Evolutionary conservation across 2,888 invertebrate species (phyloP).

Genomic region (Synergus umbraculus): DNA sequence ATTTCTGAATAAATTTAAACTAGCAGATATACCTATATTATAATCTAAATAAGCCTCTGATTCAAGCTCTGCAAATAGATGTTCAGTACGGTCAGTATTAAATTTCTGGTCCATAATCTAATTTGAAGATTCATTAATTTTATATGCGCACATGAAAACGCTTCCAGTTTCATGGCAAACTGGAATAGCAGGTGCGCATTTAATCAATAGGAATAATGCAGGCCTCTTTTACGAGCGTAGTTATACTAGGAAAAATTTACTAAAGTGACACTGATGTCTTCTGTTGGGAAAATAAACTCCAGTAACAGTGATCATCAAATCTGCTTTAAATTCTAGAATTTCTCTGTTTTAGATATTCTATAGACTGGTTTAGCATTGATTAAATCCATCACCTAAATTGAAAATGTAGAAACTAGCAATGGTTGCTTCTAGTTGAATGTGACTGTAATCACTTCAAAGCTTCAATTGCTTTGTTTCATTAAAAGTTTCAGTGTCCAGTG

Average conservation of each 20-base stretch:
- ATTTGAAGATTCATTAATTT: constrained; percentile 27
- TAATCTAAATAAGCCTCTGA: not conserved
- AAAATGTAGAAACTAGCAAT: constrained; percentile 3
- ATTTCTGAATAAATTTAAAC: not conserved
- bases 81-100: not conserved
- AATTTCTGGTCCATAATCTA: not conserved
- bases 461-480: constrained; percentile 14
- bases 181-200: constrained; percentile 24
- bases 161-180: constrained; percentile 20
- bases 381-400: not conserved
- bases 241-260: constrained; percentile 31
- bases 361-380: not conserved
- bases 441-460: not conserved
- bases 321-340: not conserved
- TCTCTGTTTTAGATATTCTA: constrained; percentile 3
- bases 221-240: constrained; percentile 18
- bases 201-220: constrained; percentile 39
- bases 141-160: constrained; percentile 23
- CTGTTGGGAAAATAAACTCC: constrained; percentile 24
- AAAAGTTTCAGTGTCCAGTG: constrained; percentile 10
- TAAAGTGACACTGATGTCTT: constrained; percentile 30
- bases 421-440: not conserved
- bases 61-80: not conserved
- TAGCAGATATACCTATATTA: not conserved
- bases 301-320: not conserved